A percentile compares a stretch with the other conserved stretches of the same genome.
These are phyloP conservation scores for Idaea aversata DNA, from an alignment of 2,888 invertebrate genomes.

Conservation along the genomic window DNA sequence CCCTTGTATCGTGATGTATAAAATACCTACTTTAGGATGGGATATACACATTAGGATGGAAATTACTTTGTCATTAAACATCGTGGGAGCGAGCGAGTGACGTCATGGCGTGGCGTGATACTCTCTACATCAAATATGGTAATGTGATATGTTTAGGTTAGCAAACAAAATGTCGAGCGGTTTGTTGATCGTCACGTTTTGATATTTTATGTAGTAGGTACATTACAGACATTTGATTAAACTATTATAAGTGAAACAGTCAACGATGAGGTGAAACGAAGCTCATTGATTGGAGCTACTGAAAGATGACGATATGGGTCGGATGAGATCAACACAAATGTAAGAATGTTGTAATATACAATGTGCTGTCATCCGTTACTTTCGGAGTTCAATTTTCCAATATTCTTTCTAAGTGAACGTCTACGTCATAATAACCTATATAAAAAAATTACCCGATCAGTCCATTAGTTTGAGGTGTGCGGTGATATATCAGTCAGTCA, in stretches of 20 bases:
- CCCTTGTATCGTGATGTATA: neutral
- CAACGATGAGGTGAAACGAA: too few relatives aligned
- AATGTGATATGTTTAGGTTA: conserved; percentile 6
- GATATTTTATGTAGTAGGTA: neutral
- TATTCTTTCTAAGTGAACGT: too few relatives aligned
- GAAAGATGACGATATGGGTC: too few relatives aligned
- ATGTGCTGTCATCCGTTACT: too few relatives aligned
- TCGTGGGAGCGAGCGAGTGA: conserved; percentile 19
- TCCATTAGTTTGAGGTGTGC: too few relatives aligned
- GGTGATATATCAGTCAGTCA: too few relatives aligned
- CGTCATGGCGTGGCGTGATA: conserved; percentile 21
- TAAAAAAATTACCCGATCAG: too few relatives aligned
- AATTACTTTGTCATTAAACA: conserved; percentile 31
- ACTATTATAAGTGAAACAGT: neutral
- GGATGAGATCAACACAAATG: too few relatives aligned
- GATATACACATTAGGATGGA: conserved; percentile 31
- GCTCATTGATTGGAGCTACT: too few relatives aligned
- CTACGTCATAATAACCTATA: too few relatives aligned
- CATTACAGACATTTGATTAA: neutral
- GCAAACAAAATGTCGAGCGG: neutral
- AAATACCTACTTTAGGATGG: conserved; percentile 25
- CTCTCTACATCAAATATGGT: conserved; percentile 16
- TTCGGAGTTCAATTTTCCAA: too few relatives aligned
- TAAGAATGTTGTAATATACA: too few relatives aligned
- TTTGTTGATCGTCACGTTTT: neutral